A percentile compares a stretch with the other conserved stretches of the same genome.
phyloP scores from a whole-genome alignment of 2,113 vertebrate species.

The Ginglymostoma cirratum region DNA sequence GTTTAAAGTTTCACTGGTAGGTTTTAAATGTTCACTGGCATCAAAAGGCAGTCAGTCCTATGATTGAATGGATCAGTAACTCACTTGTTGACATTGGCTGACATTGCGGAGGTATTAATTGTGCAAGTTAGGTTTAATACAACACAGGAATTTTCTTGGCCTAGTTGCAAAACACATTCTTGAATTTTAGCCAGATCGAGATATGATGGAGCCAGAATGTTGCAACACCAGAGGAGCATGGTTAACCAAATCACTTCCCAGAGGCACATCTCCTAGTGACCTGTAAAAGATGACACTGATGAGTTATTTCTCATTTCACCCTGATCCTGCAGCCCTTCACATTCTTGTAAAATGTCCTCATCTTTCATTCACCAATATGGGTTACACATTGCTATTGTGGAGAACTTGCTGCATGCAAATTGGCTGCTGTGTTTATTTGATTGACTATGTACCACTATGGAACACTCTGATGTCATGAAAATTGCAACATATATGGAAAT shows the following conservation, averaged over 20 bases:
- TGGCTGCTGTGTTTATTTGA: neutral
- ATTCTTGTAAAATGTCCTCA: neutral
- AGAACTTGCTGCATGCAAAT: neutral
- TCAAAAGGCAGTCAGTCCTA: neutral
- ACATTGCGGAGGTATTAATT: neutral
- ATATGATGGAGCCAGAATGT: neutral
- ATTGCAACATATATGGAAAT: neutral
- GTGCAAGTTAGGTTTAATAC: neutral
- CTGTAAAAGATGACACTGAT: neutral
- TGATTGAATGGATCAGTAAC: neutral
- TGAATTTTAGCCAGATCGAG: neutral
- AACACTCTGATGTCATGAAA: neutral
- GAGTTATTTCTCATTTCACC: neutral
- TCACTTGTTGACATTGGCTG: neutral
- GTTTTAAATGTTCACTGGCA: neutral
- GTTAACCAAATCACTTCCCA: neutral
- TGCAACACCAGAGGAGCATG: neutral
- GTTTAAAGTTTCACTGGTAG: neutral
- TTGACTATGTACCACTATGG: neutral
- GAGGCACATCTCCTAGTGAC: neutral
- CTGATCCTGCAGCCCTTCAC: neutral
- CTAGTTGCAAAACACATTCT: neutral
- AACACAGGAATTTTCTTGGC: neutral
- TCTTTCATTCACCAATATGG: neutral
- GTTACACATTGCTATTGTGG: neutral